Evolutionary conservation across 2,888 invertebrate species (phyloP).

Genomic region (Tenthredo distinguenda): DNA sequence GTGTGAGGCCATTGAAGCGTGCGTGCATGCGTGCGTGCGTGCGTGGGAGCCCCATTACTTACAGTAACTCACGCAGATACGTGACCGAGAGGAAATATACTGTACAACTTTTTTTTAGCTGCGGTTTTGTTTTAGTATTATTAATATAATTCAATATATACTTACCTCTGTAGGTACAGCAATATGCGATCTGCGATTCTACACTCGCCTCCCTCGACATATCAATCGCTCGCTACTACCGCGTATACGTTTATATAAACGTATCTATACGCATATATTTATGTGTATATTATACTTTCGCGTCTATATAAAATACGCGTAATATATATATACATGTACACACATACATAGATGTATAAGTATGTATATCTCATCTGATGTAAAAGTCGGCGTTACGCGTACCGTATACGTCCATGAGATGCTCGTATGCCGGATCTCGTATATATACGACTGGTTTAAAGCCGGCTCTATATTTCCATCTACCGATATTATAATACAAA

Average conservation of each 20-base stretch:
- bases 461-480: neutral
- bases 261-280: neutral
- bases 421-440: neutral
- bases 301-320: neutral
- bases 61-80: conserved; percentile 55
- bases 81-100: conserved; percentile 6
- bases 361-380: neutral
- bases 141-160: neutral
- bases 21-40: conserved; percentile 41
- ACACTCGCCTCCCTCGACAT: neutral
- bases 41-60: conserved; percentile 57
- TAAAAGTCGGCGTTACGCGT: neutral
- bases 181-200: neutral
- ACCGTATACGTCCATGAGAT: neutral
- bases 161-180: neutral
- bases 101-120: neutral
- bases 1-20: conserved; percentile 53
- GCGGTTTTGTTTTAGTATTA: conserved; percentile 24
- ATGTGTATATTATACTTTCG: neutral
- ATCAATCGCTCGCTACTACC: neutral
- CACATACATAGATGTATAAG: neutral
- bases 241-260: neutral
- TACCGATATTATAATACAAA: neutral
- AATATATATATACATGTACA: neutral
- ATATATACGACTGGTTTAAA: neutral